A percentile compares a stretch with the other conserved stretches of the same genome.
These are phyloP conservation scores for Cotesia vestalis DNA, from an alignment of 1,140 invertebrate genomes.

Conservation along the genomic window DNA sequence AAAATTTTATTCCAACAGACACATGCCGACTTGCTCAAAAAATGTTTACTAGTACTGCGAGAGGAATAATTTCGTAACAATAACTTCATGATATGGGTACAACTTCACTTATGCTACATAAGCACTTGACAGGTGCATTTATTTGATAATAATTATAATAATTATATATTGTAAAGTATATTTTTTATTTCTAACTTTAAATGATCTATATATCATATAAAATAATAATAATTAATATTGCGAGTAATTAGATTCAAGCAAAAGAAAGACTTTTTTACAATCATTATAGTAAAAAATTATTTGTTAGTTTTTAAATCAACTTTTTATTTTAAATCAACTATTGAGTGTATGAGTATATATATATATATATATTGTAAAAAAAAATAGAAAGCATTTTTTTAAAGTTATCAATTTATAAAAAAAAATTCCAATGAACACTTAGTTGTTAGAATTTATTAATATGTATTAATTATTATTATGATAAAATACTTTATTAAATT, in stretches of 20 bases:
- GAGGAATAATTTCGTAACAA: constrained; percentile 64
- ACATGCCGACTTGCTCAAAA: constrained; percentile 72
- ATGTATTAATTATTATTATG: constrained; percentile 13
- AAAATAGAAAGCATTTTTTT: no score
- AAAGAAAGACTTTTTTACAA: constrained; percentile 46
- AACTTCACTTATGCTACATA: constrained; percentile 43
- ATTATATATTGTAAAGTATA: constrained; percentile 57
- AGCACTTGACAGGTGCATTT: constrained; percentile 54
- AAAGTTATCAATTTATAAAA: no score
- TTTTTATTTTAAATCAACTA: no score
- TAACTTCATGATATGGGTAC: constrained; percentile 30
- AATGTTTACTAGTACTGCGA: constrained; percentile 68
- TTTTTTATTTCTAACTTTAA: constrained; percentile 60
- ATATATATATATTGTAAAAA: no score
- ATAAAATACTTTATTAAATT: no score
- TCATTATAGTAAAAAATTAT: not conserved
- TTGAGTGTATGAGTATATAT: no score
- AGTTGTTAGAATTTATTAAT: constrained; percentile 42
- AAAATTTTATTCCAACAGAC: constrained; percentile 59
- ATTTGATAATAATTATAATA: constrained; percentile 49
- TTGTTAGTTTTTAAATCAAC: no score
- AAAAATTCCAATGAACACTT: no score
- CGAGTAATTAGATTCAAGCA: constrained; percentile 45
- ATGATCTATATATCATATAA: constrained; percentile 32
- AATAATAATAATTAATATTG: no score